Percentiles rank a stretch among this genome's conserved stretches.
These are phyloP conservation scores for Drymonia ruficornis DNA, from an alignment of 2,888 invertebrate species.

Conservation along the genomic window DNA sequence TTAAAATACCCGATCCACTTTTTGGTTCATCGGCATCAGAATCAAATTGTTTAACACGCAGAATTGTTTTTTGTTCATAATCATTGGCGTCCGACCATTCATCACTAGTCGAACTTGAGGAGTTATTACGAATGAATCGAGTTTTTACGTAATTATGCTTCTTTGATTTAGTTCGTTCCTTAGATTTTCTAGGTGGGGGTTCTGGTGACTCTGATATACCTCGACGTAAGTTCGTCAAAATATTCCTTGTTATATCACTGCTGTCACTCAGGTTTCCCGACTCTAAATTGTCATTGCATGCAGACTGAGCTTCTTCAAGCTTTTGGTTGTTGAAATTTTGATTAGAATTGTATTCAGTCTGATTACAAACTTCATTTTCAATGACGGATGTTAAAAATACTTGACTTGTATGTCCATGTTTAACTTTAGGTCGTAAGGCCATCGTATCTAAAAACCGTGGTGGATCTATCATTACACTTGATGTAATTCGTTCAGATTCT, in stretches of 20 bases:
- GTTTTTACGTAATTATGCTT: constrained; percentile 82
- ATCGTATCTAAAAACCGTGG: constrained; percentile 92
- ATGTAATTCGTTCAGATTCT: constrained; percentile 74
- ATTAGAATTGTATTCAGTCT: constrained; percentile 36
- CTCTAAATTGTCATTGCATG: constrained; percentile 52
- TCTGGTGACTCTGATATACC: constrained; percentile 77
- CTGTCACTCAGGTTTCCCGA: constrained; percentile 73
- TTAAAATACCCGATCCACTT: constrained; percentile 45
- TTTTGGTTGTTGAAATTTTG: constrained; percentile 23
- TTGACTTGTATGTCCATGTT: constrained; percentile 86
- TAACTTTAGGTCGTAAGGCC: constrained; percentile 89
- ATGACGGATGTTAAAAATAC: constrained; percentile 82
- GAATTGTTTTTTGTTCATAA: constrained; percentile 74
- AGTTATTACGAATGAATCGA: constrained; percentile 75
- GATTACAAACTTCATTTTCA: constrained; percentile 55
- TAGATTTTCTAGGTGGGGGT: constrained; percentile 75
- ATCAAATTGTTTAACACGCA: constrained; percentile 76
- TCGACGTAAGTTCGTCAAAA: constrained; percentile 68
- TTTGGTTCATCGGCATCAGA: constrained; percentile 74
- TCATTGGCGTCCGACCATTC: constrained; percentile 81
- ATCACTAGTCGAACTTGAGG: constrained; percentile 78
- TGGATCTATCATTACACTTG: constrained; percentile 72
- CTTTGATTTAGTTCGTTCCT: constrained; percentile 67
- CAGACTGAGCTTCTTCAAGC: constrained; percentile 16
- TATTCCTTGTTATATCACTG: constrained; percentile 74